These are phyloP conservation scores for Callospermophilus lateralis DNA, from an alignment of 2,113 vertebrate species.

Conservation along the genomic window DNA sequence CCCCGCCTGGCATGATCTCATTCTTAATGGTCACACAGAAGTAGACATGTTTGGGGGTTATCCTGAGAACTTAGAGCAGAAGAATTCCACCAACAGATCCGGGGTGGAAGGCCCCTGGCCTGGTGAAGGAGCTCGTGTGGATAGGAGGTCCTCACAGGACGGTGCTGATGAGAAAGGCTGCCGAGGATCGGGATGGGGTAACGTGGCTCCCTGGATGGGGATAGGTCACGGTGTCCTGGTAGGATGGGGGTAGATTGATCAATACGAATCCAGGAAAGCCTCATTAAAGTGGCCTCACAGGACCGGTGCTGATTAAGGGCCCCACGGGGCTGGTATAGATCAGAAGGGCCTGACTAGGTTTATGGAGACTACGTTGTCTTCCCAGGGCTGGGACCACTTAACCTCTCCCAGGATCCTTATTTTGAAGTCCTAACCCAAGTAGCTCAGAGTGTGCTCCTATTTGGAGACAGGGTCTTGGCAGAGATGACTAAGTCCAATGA, in stretches of 20 bases:
- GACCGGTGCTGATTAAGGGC: not conserved
- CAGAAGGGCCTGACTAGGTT: not conserved
- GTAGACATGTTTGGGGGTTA: not conserved
- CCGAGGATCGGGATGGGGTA: not conserved
- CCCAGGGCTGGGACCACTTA: not conserved
- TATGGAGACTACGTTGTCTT: not conserved
- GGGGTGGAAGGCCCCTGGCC: not conserved
- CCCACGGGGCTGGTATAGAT: not conserved
- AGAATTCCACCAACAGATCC: not conserved
- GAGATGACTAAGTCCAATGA: not conserved
- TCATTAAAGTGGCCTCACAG: not conserved
- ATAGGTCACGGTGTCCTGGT: not conserved
- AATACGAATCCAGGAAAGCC: too few relatives aligned
- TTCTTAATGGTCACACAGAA: not conserved
- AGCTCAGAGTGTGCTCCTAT: not conserved
- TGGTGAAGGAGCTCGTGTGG: too few relatives aligned
- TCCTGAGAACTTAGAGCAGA: not conserved
- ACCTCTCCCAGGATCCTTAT: not conserved
- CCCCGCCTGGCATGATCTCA: too few relatives aligned
- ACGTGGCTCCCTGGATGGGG: not conserved
- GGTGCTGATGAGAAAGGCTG: too few relatives aligned
- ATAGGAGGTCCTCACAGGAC: not conserved
- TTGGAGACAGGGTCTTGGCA: not conserved
- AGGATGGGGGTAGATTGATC: not conserved
- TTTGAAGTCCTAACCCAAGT: too few relatives aligned